Conservation (phyloP, 2,797 vertebrate genomes). For the Anas bernieri region DNA sequence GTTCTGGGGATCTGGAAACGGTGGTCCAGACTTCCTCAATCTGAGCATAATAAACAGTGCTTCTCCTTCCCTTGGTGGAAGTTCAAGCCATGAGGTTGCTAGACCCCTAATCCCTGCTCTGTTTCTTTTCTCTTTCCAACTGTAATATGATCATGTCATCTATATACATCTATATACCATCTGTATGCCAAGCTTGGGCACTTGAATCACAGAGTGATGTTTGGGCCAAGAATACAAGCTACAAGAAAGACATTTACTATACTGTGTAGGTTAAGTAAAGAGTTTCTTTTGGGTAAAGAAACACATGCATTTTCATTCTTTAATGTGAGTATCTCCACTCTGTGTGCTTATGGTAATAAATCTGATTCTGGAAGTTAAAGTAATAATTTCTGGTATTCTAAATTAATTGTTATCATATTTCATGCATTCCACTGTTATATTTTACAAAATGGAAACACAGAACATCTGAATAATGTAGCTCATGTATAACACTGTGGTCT, state of each 20-base stretch:
- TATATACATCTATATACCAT: too few species aligned
- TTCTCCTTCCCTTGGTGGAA: rapidly evolving
- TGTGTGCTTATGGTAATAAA: neutral
- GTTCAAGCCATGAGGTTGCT: neutral
- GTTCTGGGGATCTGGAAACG: neutral
- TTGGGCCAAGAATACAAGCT: neutral
- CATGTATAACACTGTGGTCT: neutral
- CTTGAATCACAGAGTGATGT: neutral
- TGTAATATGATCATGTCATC: neutral
- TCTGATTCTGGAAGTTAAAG: neutral
- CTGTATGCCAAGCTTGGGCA: neutral
- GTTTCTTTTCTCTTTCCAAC: neutral
- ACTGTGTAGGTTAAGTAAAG: neutral
- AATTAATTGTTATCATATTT: neutral
- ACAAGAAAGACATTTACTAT: neutral
- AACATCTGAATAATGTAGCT: neutral
- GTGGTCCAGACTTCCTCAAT: neutral
- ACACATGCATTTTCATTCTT: neutral
- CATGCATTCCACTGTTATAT: neutral
- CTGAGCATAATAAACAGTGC: neutral
- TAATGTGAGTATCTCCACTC: neutral
- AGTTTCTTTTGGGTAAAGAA: neutral
- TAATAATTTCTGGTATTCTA: neutral
- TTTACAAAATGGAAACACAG: neutral
- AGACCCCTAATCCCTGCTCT: neutral